Conservation (phyloP, 1,140 invertebrate species). For the Caenorhabditis tropicalis region DNA sequence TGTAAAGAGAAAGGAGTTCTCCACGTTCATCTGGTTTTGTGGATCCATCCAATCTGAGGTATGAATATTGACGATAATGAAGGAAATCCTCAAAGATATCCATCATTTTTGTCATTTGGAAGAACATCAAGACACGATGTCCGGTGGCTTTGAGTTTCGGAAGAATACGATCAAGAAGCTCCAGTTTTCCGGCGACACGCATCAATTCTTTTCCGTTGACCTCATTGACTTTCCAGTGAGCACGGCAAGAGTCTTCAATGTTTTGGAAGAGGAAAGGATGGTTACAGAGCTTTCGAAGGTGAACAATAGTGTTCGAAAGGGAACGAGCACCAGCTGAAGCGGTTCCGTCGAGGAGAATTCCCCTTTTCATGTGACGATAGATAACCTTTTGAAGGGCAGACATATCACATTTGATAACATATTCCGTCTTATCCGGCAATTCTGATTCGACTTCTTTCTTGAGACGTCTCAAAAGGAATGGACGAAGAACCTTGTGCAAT, state of each 20-base stretch:
- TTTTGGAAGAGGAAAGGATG: constrained; percentile 97
- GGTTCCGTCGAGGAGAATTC: constrained; percentile 54
- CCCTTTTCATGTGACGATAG: constrained; percentile 89
- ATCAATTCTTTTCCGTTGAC: constrained; percentile 74
- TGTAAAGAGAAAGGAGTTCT: constrained; percentile 79
- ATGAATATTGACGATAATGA: constrained; percentile 74
- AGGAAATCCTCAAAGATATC: constrained; percentile 98
- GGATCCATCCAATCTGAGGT: constrained; percentile 85
- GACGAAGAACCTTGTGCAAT: constrained; percentile 95
- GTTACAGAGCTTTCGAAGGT: constrained; percentile 95
- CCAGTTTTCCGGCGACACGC: constrained; percentile 87
- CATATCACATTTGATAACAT: constrained; percentile 95
- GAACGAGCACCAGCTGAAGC: constrained; percentile 85
- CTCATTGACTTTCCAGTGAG: not conserved
- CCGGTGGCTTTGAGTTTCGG: constrained; percentile 89
- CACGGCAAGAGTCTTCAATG: constrained; percentile 10
- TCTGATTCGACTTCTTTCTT: constrained; percentile 99
- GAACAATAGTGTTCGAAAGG: constrained; percentile 98
- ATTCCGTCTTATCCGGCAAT: constrained; percentile 95
- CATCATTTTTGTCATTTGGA: constrained; percentile 99
- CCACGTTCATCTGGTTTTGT: constrained; percentile 97
- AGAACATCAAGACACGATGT: constrained; percentile 94
- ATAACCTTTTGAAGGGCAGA: constrained; percentile 89
- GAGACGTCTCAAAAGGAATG: constrained; percentile 90
- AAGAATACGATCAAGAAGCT: constrained; percentile 91